phyloP scores from a whole-genome alignment of 2,113 vertebrate species.

The Eonycteris spelaea region DNA sequence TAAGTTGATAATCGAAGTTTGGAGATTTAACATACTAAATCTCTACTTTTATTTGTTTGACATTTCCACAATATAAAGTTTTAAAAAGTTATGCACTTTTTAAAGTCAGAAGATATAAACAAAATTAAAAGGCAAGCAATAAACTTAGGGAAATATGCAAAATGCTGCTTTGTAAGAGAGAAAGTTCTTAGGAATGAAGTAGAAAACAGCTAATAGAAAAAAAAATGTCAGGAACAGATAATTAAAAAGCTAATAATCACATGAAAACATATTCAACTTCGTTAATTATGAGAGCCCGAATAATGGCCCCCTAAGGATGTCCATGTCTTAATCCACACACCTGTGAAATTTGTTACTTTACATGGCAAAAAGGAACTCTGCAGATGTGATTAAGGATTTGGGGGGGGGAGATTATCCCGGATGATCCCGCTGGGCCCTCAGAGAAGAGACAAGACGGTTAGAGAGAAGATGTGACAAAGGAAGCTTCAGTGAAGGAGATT shows the following conservation, averaged over 20 bases:
- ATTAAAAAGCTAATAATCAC: not conserved
- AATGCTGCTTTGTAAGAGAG: not conserved
- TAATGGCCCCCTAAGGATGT: not conserved
- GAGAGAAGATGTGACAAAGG: not conserved
- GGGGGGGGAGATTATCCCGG: not conserved
- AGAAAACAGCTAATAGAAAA: not conserved
- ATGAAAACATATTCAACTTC: conserved; percentile 12
- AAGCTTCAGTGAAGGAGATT: not conserved
- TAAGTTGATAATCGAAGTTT: not conserved
- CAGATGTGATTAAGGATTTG: not conserved
- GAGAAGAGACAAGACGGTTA: not conserved
- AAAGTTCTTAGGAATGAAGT: not conserved
- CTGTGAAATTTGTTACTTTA: not conserved
- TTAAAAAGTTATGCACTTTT: not conserved
- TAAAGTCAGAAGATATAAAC: conserved; percentile 2
- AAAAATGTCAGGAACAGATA: not conserved
- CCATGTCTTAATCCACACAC: not conserved
- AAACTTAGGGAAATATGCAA: not conserved
- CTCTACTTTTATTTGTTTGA: not conserved
- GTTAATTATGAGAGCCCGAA: not conserved
- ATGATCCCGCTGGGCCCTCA: not conserved
- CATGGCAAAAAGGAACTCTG: not conserved
- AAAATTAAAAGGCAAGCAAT: conserved; percentile 33
- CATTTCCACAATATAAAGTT: conserved; percentile 21
- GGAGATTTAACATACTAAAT: conserved; percentile 1